Base-by-base conservation (phyloP, 23 tunicate species). In the Trididemnum clinides region DNA sequence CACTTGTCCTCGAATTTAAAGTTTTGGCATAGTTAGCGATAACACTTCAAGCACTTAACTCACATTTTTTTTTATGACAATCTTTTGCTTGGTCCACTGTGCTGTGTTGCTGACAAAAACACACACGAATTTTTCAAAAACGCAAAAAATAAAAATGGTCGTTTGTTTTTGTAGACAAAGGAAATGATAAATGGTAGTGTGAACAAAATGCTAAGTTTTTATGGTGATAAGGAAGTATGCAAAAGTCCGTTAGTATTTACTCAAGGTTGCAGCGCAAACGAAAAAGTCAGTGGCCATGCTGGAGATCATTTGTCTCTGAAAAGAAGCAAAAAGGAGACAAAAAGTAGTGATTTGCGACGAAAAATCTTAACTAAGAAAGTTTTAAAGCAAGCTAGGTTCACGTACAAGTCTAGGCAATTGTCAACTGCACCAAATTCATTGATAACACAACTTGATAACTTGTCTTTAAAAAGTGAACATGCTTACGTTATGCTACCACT, bases 321-420 rank as follows among this genome's bases (percentile, higher is more conserved):
- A 15, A 44, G 15, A 44, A 15, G 54, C 10, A 44, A 44, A 7
- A 62, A 15, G 21, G 23, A 62, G 27, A 6, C 69, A 22, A 18
- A 21, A 12, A 62, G 4, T 4, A 66, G 31, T 29, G 75, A 66
- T 29, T 4, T n/a, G 30, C 75, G 75, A 66, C 36, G 75, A 29
- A 66, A 66, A 66, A 31, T 66, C 4, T 6, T 31, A 3, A 5
- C 36, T 15, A 66, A 66, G 37, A 66, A 66, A 54, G 39, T 79
- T 32, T 79, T 79, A 21, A 79, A 54, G 84, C 84, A 79, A 6
- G 70, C 84, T 20, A 79, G 34, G 23, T 79, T 79, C 33, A 12
- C 23, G 15, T 79, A 79, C 84, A 79, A 57, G 57, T 66, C 84
- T 15, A 66, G 31, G 37, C 75, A 66, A 29, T n/a, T 59, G 66